Evolutionary conservation across 2,888 invertebrate genomes (phyloP).

Genomic region (Napeogenes sylphis): DNA sequence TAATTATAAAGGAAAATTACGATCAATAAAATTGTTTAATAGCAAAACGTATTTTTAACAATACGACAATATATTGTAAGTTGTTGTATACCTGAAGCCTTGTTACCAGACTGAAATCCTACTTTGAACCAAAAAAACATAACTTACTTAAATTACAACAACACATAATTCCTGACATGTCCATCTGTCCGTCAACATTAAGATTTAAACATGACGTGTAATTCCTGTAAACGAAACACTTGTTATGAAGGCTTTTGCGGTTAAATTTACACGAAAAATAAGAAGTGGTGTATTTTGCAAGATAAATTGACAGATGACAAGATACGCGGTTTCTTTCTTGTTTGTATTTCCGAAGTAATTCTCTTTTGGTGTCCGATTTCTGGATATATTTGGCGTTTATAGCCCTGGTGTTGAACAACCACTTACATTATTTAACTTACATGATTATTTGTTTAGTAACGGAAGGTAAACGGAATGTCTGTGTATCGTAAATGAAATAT

Average conservation of each 20-base stretch:
- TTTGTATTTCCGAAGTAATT: not conserved
- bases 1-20: too few relatives aligned
- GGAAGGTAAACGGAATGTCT: too few relatives aligned
- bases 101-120: too few relatives aligned
- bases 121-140: not conserved
- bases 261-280: conserved; percentile 17
- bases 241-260: conserved; percentile 15
- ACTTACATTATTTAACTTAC: not conserved
- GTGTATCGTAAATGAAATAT: too few relatives aligned
- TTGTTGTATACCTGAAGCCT: too few relatives aligned
- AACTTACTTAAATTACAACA: conserved; percentile 4
- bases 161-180: conserved; percentile 7
- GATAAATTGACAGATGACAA: conserved; percentile 23
- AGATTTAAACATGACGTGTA: conserved; percentile 6
- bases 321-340: conserved; percentile 10
- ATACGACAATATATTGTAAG: too few relatives aligned
- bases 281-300: conserved; percentile 3
- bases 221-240: conserved; percentile 7
- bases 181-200: conserved; percentile 12
- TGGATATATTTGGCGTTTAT: not conserved
- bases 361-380: not conserved
- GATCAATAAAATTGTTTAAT: too few relatives aligned
- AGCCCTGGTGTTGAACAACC: not conserved
- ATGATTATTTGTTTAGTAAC: not conserved
- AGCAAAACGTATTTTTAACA: too few relatives aligned